These are phyloP conservation scores for Sebastes itinus DNA, from an alignment of 2,797 vertebrate species.

Conservation along the genomic window DNA sequence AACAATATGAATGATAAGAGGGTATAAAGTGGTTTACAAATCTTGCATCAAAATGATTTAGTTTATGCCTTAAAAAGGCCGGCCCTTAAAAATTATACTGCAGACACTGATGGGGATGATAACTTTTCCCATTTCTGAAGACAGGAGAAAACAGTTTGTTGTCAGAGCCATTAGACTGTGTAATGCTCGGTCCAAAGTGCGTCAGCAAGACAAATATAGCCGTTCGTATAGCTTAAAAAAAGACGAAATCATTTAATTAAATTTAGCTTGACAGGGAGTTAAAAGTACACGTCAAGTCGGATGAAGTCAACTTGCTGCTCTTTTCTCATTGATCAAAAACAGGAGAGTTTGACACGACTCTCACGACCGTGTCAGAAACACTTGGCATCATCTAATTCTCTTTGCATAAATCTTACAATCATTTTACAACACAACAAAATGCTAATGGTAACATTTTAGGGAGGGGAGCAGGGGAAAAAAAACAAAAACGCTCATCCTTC, in stretches of 20 bases:
- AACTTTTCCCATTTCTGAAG: slow-evolving; percentile 17
- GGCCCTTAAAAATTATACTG: neutral
- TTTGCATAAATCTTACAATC: slow-evolving; percentile 75
- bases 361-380: slow-evolving; percentile 63
- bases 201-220: slow-evolving; percentile 43
- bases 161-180: slow-evolving; percentile 21
- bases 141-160: slow-evolving; percentile 19
- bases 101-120: slow-evolving; percentile 9
- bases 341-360: slow-evolving; percentile 60
- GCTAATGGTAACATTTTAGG: slow-evolving; percentile 80
- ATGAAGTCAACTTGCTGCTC: slow-evolving; percentile 60
- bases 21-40: neutral
- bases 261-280: slow-evolving; percentile 63
- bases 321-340: slow-evolving; percentile 71
- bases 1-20: slow-evolving; percentile 8
- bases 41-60: slow-evolving; percentile 13
- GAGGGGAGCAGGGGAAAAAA: slow-evolving; percentile 22
- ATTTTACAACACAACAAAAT: slow-evolving; percentile 78
- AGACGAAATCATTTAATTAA: slow-evolving; percentile 57
- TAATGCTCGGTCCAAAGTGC: slow-evolving; percentile 4
- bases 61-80: neutral
- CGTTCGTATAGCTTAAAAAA: slow-evolving; percentile 28
- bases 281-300: slow-evolving; percentile 63
- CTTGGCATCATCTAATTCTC: slow-evolving; percentile 73
- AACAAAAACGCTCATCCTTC: slow-evolving; percentile 68